These are phyloP conservation scores for Phyllostomus hastatus DNA, from an alignment of 2,113 vertebrate genomes.

Conservation along the genomic window DNA sequence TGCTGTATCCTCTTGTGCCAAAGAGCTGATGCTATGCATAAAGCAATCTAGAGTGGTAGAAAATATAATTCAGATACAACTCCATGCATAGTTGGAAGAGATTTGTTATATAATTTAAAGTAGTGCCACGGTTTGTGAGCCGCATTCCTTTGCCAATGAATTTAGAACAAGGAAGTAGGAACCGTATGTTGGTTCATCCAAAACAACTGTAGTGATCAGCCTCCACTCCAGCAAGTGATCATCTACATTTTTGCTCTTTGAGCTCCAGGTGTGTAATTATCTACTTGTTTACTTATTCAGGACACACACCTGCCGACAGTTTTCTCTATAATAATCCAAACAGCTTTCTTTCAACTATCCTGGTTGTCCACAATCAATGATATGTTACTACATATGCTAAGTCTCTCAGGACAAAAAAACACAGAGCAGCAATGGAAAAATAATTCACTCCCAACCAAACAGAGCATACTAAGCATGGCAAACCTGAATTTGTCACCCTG, in stretches of 20 bases:
- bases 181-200: background rate
- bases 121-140: background rate
- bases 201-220: background rate
- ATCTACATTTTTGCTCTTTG: background rate
- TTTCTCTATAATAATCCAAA: background rate
- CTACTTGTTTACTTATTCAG: conserved; percentile 50
- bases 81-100: background rate
- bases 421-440: background rate
- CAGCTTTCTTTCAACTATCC: background rate
- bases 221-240: background rate
- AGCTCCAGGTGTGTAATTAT: conserved; percentile 43
- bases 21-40: background rate
- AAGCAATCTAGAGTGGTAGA: background rate
- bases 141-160: background rate
- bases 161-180: background rate
- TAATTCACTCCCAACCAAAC: background rate
- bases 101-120: background rate
- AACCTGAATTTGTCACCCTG: background rate
- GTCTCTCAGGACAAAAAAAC: background rate
- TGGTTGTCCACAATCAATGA: conserved; percentile 2
- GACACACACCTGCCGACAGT: conserved; percentile 31
- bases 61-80: conserved; percentile 33
- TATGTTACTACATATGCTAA: background rate
- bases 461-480: background rate
- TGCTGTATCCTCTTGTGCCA: background rate